Evolutionary conservation across 2,888 invertebrate genomes (phyloP), one percentile per base, ranked within the genome.

Genomic region (Drosophila testacea): DNA sequence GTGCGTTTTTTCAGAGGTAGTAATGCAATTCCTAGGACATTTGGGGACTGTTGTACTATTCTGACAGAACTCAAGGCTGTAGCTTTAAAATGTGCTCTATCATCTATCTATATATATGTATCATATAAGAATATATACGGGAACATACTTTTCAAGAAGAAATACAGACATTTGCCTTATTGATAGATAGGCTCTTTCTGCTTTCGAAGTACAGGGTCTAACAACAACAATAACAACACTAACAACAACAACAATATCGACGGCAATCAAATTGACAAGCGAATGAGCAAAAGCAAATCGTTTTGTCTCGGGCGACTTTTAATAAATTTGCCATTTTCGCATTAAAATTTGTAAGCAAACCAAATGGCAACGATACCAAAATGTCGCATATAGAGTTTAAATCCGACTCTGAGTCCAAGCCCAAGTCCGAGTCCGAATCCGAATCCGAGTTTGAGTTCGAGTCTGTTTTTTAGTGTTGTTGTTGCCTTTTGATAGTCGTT

Each of bases 271-370:
- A 84, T 77, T 87, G 87, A 84, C 87, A 85, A 88, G 77, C 83
- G 83, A 81, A 73, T 79, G 83, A 87, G 79, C 88, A 81, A 22
- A 22, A 22, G 1, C 22, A 22, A 22, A 32, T 9, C 81, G 81
- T 76, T 63, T 68, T 72, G 69, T 56, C 59, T 47, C 54, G 60
- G 72, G 77, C 73, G 78, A 62, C 88, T 89, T 89, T 87, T 90
- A 78, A 88, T 90, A 89, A 89, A 89, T 88, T 90, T 88, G 90
- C 88, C 90, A 90, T 90, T 90, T 90, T 90, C 88, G 90, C 85
- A 90, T 90, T 90, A 90, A 90, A 90, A 90, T 90, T 88, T 85
- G 86, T 85, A 83, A 88, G 69, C 83, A 69, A 79, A 79, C 75
- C 75, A 67, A 81, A 72, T 69, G 57, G 64, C 63, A 67, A 47